phyloP scores from a whole-genome alignment of 1,140 invertebrate species.

The Lineus longissimus region DNA sequence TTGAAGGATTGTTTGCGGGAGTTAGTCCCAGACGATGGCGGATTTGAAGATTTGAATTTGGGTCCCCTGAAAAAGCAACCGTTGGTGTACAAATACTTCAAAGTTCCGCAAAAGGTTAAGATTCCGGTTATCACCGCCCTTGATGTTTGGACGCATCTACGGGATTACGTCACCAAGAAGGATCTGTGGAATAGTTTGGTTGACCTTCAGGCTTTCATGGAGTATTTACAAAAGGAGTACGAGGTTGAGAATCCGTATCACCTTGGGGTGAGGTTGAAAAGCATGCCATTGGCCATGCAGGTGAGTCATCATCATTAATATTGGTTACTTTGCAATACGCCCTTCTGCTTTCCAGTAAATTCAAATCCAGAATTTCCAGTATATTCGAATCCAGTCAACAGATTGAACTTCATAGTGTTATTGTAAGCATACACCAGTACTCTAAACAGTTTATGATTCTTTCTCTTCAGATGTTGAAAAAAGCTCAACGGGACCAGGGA shows the following conservation, averaged over 20 bases:
- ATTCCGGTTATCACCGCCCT: conserved; percentile 41
- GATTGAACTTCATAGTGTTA: too few relatives aligned
- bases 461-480: conserved; percentile 28
- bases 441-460: too few relatives aligned
- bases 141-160: conserved; percentile 43
- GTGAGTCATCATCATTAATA: too few relatives aligned
- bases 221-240: conserved; percentile 35
- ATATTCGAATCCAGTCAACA: too few relatives aligned
- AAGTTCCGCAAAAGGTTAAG: conserved; percentile 34
- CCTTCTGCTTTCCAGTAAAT: too few relatives aligned
- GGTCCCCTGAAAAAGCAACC: conserved; percentile 46
- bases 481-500: conserved; percentile 39
- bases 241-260: conserved; percentile 32
- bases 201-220: conserved; percentile 41
- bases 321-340: too few relatives aligned
- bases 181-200: conserved; percentile 34
- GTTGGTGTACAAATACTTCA: conserved; percentile 41
- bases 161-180: conserved; percentile 32
- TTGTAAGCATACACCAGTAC: too few relatives aligned
- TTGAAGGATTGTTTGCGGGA: conserved; percentile 31
- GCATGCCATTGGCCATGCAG: conserved; percentile 38
- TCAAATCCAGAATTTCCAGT: too few relatives aligned
- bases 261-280: conserved; percentile 43
- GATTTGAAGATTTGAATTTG: conserved; percentile 38
- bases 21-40: conserved; percentile 27